phyloP scores from a whole-genome alignment of 30 jellyfish, hydroid and myxozoan genomes.

The Catostylus mosaicus region DNA sequence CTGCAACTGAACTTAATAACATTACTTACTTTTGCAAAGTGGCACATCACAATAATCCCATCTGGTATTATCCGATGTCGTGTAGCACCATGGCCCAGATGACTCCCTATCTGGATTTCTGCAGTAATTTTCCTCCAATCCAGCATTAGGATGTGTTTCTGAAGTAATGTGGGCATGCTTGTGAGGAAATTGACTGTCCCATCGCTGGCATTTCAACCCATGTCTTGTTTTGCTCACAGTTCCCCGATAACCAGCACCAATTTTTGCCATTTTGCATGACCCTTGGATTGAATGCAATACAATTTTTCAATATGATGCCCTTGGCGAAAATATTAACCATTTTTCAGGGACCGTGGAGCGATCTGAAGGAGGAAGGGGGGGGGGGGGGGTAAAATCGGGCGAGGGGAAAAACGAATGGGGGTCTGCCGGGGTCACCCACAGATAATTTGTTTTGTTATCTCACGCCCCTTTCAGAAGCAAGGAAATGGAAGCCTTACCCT shows the following conservation, averaged over 20 bases:
- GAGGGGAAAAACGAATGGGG: no score
- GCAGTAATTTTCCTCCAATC: slow-evolving; percentile 21
- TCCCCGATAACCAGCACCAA: slow-evolving; percentile 16
- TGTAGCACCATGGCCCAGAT: slow-evolving; percentile 36
- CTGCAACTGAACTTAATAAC: no score
- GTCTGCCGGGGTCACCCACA: no score
- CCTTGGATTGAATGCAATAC: no score
- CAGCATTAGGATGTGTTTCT: slow-evolving; percentile 3
- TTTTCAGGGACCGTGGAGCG: no score
- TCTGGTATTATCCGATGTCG: not conserved
- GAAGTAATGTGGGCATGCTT: not conserved
- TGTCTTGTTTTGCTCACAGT: not conserved
- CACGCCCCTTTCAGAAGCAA: no score
- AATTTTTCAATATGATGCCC: no score
- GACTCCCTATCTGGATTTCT: slow-evolving; percentile 29
- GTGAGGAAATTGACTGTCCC: slow-evolving; percentile 20
- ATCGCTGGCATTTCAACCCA: slow-evolving; percentile 31
- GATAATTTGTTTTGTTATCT: no score
- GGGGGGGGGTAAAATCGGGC: no score
- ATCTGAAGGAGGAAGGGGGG: no score
- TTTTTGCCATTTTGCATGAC: not conserved
- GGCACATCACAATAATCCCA: slow-evolving; percentile 40
- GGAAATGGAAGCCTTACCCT: no score
- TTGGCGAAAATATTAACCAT: no score
- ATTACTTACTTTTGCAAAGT: slow-evolving; percentile 1